These are phyloP conservation scores for Patella ulyssiponensis DNA, from an alignment of 2,888 invertebrate species.

Conservation along the genomic window DNA sequence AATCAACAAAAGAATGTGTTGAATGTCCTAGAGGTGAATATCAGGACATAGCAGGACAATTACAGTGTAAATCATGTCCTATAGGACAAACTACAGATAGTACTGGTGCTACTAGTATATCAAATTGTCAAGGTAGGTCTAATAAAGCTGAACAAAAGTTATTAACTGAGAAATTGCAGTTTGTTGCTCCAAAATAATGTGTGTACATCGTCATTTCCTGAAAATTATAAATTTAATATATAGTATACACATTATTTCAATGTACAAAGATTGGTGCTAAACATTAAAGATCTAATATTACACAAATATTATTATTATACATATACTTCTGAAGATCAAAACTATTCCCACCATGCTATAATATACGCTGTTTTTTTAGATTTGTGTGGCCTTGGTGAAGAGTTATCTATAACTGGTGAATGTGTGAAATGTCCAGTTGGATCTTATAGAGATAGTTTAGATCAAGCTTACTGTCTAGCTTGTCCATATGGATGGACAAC, in stretches of 20 bases:
- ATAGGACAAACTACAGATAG: constrained; percentile 24
- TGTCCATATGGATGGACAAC: constrained; percentile 96
- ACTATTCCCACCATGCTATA: too few relatives aligned
- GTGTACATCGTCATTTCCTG: too few relatives aligned
- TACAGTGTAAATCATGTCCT: constrained; percentile 33
- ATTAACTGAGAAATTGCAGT: too few relatives aligned
- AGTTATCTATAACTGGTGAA: constrained; percentile 69
- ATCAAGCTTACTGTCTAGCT: constrained; percentile 89
- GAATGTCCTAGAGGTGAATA: constrained; percentile 38
- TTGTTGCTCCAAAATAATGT: too few relatives aligned
- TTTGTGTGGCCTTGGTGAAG: constrained; percentile 52
- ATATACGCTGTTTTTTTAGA: constrained; percentile 37
- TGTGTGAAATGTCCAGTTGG: constrained; percentile 94
- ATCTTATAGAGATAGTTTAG: constrained; percentile 91
- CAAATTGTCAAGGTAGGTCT: constrained; percentile 49
- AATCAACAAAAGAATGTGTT: constrained; percentile 16
- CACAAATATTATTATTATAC: too few relatives aligned
- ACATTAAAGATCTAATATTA: too few relatives aligned
- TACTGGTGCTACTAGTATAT: constrained; percentile 38
- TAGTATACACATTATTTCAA: too few relatives aligned
- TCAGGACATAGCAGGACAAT: constrained; percentile 34
- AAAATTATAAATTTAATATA: too few relatives aligned
- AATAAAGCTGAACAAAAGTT: too few relatives aligned
- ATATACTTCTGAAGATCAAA: too few relatives aligned
- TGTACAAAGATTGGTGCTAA: too few relatives aligned